Conservation (phyloP, 2,797 vertebrate genomes). For the Halcyon chelicuti region DNA sequence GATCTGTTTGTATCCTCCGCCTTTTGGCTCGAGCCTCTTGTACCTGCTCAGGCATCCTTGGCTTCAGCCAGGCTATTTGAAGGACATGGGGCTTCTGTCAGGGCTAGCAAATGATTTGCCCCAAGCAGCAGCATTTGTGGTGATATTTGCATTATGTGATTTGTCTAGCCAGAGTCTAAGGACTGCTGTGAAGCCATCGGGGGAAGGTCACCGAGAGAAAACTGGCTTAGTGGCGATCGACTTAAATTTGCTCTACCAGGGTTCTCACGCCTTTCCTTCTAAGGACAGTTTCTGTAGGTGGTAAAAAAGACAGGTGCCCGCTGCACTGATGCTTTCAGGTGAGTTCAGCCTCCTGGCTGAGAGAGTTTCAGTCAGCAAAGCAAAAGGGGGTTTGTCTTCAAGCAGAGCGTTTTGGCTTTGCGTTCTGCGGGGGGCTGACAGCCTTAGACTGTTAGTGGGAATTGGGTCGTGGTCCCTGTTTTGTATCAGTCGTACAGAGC, state of each 20-base stretch:
- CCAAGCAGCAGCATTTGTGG: not conserved
- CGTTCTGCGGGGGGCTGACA: not conserved
- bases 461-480: not conserved
- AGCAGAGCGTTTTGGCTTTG: not conserved
- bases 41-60: not conserved
- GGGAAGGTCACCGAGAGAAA: not conserved
- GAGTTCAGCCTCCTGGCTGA: not conserved
- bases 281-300: not conserved
- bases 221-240: not conserved
- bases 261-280: not conserved
- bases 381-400: not conserved
- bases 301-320: not conserved
- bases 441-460: not conserved
- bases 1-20: not conserved
- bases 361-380: not conserved
- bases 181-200: not conserved
- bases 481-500: not conserved
- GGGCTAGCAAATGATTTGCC: not conserved
- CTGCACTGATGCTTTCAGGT: not conserved
- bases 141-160: not conserved
- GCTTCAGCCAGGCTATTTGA: not conserved
- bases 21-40: accelerated
- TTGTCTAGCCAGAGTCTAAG: not conserved
- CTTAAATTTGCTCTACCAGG: not conserved
- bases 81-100: not conserved